Evolutionary conservation across 2,888 invertebrate genomes (phyloP), one percentile per base, ranked within the genome.

Genomic region (Drosophila niveifrons): DNA sequence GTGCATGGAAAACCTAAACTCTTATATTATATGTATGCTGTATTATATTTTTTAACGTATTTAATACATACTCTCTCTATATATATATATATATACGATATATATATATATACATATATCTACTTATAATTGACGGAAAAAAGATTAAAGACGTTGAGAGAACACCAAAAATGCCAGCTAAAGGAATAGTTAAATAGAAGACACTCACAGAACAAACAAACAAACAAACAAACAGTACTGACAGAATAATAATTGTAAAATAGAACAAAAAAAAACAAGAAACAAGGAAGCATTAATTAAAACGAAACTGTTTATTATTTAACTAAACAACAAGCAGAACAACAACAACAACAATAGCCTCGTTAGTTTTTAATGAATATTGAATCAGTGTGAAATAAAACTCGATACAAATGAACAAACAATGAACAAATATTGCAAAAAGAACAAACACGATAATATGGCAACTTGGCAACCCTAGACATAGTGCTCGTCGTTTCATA

Each of bases 31-130:
- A 87, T 84, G 86, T 89, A 88, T 74, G 79, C 80, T 88, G 83
- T 88, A 87, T 85, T 86, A 85, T 87, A 87, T 88, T 89, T 87
- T 88, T 86, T 85, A 86, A 88, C 58, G 71, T 88, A 87, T 78
- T 82, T 78, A 86, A 89, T 69, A 69, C 76, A 79, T 83, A 89
- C 83, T 86, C 88, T 88, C 66, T 78, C 69, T 80, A 72, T 78
- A 79, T 76, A 82, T 65, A 70, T 56, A 52, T 51, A 65, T 52
- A 55, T 65, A 52, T 51, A 61, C 18, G 53, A 43, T 65, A 55
- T 56, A 73, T 34, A 31, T 56, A 74, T 70, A 70, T 41, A 44
- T 61, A 74, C 39, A 64, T 55, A 59, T 72, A 87, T 81, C 74
- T 78, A 78, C 78, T 78, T 80, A 77, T 81, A 84, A 68, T 80